Percentiles rank a stretch among this genome's conserved stretches.
Conservation (phyloP, 2,797 vertebrate species). For the Gobio occitaniae region DNA sequence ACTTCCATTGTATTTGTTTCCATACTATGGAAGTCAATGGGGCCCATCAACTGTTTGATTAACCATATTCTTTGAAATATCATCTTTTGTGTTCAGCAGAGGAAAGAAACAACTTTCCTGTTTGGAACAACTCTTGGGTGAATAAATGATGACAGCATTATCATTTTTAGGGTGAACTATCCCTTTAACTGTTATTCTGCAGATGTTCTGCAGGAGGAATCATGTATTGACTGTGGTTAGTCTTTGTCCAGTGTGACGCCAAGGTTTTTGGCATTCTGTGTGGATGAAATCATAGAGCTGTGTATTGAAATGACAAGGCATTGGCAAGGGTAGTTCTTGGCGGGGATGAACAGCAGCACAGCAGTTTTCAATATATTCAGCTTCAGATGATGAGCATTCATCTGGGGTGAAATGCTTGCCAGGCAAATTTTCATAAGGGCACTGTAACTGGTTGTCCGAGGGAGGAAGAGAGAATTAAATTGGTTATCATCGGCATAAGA, state of each 20-base stretch:
- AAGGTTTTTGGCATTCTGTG: background rate
- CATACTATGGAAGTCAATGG: background rate
- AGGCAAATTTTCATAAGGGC: background rate
- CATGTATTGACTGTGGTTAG: background rate
- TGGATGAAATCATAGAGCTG: background rate
- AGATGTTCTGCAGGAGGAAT: background rate
- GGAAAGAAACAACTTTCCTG: too few relatives aligned
- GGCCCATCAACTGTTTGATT: background rate
- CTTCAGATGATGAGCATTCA: background rate
- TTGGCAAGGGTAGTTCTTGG: conserved; percentile 4
- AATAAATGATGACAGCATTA: too few relatives aligned
- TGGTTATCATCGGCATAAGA: background rate
- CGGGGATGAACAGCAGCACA: conserved; percentile 7
- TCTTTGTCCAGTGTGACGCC: background rate
- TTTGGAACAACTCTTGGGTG: too few relatives aligned
- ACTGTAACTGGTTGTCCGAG: conserved; percentile 4
- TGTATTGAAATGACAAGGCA: conserved; percentile 22
- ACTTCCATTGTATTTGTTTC: background rate
- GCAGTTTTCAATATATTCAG: background rate
- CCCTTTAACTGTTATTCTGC: background rate
- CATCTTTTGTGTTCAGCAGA: too few relatives aligned
- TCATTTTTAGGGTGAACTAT: too few relatives aligned
- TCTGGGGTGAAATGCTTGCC: conserved; percentile 4
- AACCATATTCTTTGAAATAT: too few relatives aligned
- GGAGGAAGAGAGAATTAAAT: background rate